Conservation (phyloP, 1,140 invertebrate species). For the Bombus confusus region DNA sequence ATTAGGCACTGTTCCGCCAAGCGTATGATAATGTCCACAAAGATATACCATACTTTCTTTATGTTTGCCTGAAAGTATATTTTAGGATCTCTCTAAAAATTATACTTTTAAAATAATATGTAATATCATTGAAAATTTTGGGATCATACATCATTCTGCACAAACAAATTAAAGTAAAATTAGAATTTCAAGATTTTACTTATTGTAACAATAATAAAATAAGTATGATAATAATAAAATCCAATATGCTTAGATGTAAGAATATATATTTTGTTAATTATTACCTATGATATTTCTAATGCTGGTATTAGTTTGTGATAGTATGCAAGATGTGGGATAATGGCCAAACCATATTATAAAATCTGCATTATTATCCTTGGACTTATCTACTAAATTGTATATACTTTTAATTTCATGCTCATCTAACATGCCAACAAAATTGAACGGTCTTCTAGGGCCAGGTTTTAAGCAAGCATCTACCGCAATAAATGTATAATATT, state of each 20-base stretch:
- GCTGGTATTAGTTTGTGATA: slow-evolving; percentile 85
- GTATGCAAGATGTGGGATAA: slow-evolving; percentile 95
- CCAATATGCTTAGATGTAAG: not conserved
- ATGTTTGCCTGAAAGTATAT: slow-evolving; percentile 76
- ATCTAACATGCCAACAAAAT: slow-evolving; percentile 92
- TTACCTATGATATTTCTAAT: slow-evolving; percentile 84
- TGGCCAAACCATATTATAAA: slow-evolving; percentile 95
- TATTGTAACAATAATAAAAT: not conserved
- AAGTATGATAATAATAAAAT: not conserved
- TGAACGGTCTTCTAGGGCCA: slow-evolving; percentile 93
- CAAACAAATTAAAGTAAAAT: not conserved
- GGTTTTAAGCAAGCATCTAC: slow-evolving; percentile 95
- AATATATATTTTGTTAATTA: not conserved
- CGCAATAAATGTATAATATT: slow-evolving; percentile 91
- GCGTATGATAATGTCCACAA: slow-evolving; percentile 96
- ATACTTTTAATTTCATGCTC: slow-evolving; percentile 84
- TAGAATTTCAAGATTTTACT: not conserved
- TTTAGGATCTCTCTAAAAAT: not conserved
- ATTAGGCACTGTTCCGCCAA: slow-evolving; percentile 89
- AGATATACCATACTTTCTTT: slow-evolving; percentile 88
- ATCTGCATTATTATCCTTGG: slow-evolving; percentile 80
- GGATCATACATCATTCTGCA: not conserved
- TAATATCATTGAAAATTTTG: not conserved
- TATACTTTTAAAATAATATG: not conserved
- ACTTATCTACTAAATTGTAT: slow-evolving; percentile 81